Evolutionary conservation across 1,140 invertebrate species (phyloP).

Genomic region (Cotesia vestalis): DNA sequence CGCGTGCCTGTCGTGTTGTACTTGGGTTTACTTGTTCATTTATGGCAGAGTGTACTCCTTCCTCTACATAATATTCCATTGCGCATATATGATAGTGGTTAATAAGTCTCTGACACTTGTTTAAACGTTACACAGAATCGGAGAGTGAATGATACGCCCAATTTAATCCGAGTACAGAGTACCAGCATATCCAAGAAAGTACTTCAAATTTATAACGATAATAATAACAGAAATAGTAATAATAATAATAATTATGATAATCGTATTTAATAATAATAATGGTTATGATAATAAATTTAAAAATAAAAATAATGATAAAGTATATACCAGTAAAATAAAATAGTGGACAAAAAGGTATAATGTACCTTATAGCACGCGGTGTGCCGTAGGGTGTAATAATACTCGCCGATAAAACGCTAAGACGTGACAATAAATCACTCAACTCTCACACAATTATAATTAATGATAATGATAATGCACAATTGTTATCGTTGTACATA

Average conservation of each 20-base stretch:
- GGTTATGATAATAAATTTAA: no score
- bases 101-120: constrained; percentile 21
- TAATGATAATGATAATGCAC: constrained; percentile 53
- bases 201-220: neutral
- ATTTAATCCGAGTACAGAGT: neutral
- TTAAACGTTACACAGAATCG: constrained; percentile 20
- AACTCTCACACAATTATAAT: constrained; percentile 50
- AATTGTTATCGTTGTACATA: constrained; percentile 65
- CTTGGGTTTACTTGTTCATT: neutral
- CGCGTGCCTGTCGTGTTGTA: constrained; percentile 31
- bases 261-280: neutral
- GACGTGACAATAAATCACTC: constrained; percentile 51
- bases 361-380: constrained; percentile 21
- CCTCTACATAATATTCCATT: neutral
- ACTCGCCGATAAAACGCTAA: constrained; percentile 39
- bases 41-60: neutral
- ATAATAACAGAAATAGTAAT: no score
- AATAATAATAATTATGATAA: no score
- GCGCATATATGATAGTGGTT: neutral
- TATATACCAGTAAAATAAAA: neutral
- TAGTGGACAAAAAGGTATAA: constrained; percentile 22
- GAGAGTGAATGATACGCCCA: constrained; percentile 23
- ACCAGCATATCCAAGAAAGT: no score
- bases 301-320: neutral
- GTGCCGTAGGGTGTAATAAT: constrained; percentile 18